Base-by-base conservation (phyloP, 2,113 vertebrate species). In the Rhizomys pruinosus region DNA sequence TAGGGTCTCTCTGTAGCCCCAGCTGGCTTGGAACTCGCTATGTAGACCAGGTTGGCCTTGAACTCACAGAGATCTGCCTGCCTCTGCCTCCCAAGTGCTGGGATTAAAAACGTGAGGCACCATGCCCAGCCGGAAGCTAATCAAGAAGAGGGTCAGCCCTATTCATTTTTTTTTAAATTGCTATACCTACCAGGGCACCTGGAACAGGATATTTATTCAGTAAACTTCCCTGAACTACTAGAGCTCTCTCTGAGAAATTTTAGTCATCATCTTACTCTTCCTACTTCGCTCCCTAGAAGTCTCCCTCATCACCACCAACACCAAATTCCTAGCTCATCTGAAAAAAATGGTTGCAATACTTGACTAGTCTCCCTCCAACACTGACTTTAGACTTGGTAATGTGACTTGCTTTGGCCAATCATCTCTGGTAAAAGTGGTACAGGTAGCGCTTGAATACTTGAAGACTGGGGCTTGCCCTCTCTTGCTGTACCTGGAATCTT, bases 361-460 rank as follows among this genome's bases (percentile, higher is more conserved):
- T 93, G 59, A 34, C 29, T 64, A 84, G 66, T 59, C 6, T n/a
- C 73, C 13, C 55, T 59, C 34, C 7, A 66, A 3, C 32, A 39
- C 29, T 73, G 66, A 66, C 25, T 76, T n/a, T 57, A 64, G 19
- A 37, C 20, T 74, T 91, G 39, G 73, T 29, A 19, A 29, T 69
- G n/a, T 63, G 64, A 59, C 64, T 91, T 55, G 55, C 77, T 87
- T 87, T 87, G 77, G 44, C 52, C 68, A 92, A 57, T 16, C 52
- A 13, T 23, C 61, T 76, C 71, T 1, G 39, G 27, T 39, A 89
- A 78, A 89, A 8, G 29, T 2, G 9, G 61, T 29, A 10, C 27
- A 77, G 71, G 34, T 27, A 37, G 84, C 32, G 57, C 19, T 39
- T 2, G 2, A 87, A 20, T 42, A 74, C 29, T 19, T 69, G 20